These are phyloP conservation scores for Acanthurus leucopareius DNA, from an alignment of 2,797 vertebrate genomes.

Conservation along the genomic window DNA sequence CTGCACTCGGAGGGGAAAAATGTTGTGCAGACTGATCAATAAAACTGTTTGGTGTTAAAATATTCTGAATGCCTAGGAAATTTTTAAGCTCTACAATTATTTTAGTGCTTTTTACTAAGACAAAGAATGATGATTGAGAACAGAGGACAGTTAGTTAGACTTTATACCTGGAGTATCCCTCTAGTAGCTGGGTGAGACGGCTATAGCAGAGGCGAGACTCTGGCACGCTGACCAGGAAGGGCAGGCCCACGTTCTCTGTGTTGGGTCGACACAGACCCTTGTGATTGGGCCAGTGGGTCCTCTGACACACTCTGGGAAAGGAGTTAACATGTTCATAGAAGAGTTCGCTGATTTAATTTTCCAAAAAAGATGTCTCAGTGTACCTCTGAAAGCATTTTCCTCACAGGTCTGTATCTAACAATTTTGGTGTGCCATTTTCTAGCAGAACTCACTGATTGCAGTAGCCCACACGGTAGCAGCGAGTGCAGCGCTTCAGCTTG, in stretches of 20 bases:
- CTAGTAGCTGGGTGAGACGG: slow-evolving; percentile 93
- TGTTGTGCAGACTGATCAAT: too few relatives aligned
- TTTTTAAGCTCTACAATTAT: too few relatives aligned
- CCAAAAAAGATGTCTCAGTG: not conserved
- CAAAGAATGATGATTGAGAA: not conserved
- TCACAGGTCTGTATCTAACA: not conserved
- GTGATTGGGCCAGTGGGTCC: slow-evolving; percentile 95
- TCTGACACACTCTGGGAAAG: slow-evolving; percentile 90
- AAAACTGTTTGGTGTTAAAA: too few relatives aligned
- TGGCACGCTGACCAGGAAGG: slow-evolving; percentile 95
- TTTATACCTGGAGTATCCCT: slow-evolving; percentile 94
- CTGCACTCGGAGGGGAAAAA: too few relatives aligned
- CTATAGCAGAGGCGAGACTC: slow-evolving; percentile 93
- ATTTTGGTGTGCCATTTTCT: not conserved
- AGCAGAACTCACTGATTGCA: slow-evolving; percentile 94
- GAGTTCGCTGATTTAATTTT: not conserved
- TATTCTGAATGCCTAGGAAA: too few relatives aligned
- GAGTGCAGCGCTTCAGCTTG: slow-evolving; percentile 96
- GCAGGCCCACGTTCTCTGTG: slow-evolving; percentile 93
- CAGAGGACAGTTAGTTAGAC: too few relatives aligned
- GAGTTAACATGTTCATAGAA: not conserved
- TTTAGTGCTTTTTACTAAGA: too few relatives aligned
- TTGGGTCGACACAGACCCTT: slow-evolving; percentile 91
- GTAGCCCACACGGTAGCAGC: slow-evolving; percentile 98
- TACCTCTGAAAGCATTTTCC: not conserved